Evolutionary conservation across 1,140 invertebrate species (phyloP), one percentile per base, ranked within the genome.

Genomic region (Varroa destructor): DNA sequence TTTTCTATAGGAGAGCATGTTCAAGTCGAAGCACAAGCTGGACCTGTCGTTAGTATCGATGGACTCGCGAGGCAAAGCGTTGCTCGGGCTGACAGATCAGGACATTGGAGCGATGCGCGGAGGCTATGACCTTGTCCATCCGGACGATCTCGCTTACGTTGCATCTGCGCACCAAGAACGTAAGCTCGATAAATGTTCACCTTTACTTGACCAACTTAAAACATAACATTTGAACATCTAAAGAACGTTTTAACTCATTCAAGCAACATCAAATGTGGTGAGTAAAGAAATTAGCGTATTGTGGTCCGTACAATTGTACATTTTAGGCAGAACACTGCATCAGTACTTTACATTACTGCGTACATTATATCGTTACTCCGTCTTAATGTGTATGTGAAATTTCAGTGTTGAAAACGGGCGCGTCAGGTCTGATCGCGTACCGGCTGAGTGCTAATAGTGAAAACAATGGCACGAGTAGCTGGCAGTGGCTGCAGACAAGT

Each of bases 161-260:
- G 91, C 94, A n/a, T 94, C 91, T 77, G 95, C 95, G 67, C 96
- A 99, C 82, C 91, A 96, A 85, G 93, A 98, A 87, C 83, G 95
- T 98, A 85, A 37, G 57, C 10, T 57, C 37, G 12, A 43, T 71
- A 71, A 8, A 51, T 51, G 3, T 51, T 51, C 46, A 51, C 46
- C 4, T 51, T 51, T 51, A 8, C 8, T 3, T 51, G 4, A 51
- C 61, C 70, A 14, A 40, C 56, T 57, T 51, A 43, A 71, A 56
- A 74, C 43, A 75, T 74, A 43, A 74, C 6, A 14, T 70, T 42
- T 54, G 25, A 70, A 72, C 54, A 61, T 57, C 54, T 73, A 54
- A 51, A 57, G 64, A 70, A 37, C 71, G n/a, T 75, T 61, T 6
- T 3, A 36, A 71, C 58, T 55, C 67, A 56, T 43, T 42, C 12